Conservation (phyloP, 2,888 invertebrate species). For the Neoascia interrupta region DNA sequence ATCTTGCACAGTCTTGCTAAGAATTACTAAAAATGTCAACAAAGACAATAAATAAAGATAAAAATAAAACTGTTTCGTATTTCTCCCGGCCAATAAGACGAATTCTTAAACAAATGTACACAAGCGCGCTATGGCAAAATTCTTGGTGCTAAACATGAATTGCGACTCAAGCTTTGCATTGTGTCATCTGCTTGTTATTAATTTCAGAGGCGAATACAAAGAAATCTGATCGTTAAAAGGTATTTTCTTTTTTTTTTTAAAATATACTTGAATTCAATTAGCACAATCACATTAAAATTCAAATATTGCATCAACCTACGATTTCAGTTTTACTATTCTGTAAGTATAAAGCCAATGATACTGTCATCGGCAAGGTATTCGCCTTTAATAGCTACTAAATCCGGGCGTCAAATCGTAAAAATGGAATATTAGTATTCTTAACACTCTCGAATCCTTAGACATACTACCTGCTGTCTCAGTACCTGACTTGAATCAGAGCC, state of each 20-base stretch:
- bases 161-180: conserved; percentile 29
- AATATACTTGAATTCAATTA: neutral
- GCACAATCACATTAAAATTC: conserved; percentile 27
- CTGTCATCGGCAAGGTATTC: conserved; percentile 28
- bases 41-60: conserved; percentile 33
- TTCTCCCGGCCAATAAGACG: neutral
- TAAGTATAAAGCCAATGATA: conserved; percentile 2
- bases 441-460: neutral
- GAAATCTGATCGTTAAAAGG: too few relatives aligned
- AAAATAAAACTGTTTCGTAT: conserved; percentile 20
- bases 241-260: conserved; percentile 6
- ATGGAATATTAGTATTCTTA: conserved; percentile 44
- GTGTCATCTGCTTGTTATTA: conserved; percentile 11
- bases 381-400: conserved; percentile 29
- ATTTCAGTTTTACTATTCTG: conserved; percentile 43
- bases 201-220: too few relatives aligned
- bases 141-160: conserved; percentile 23
- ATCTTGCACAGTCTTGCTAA: too few relatives aligned
- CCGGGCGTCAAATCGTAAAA: conserved; percentile 27
- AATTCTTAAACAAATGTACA: conserved; percentile 26
- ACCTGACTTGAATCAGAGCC: conserved; percentile 20
- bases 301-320: conserved; percentile 10
- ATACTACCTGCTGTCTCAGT: too few relatives aligned
- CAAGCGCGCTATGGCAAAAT: conserved; percentile 7
- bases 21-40: conserved; percentile 20